Percentiles rank a stretch among this genome's conserved stretches.
These are phyloP conservation scores for Oncorhynchus clarkii DNA, from an alignment of 2,113 vertebrate species.

Conservation along the genomic window DNA sequence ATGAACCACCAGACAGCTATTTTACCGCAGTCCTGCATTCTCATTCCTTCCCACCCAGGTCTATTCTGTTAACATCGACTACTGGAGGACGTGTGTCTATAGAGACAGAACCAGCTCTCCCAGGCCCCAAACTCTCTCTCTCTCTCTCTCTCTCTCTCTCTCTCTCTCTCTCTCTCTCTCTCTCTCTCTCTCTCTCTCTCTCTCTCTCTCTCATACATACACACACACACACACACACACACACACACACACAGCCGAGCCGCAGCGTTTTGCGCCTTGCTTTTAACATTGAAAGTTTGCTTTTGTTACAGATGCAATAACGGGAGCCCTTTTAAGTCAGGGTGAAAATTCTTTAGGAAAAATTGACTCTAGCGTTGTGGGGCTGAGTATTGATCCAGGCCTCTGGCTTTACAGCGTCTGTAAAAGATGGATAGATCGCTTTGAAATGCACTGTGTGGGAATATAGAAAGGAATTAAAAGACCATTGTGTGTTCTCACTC, in stretches of 20 bases:
- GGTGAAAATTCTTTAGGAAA: slow-evolving; percentile 79
- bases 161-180: too few species aligned
- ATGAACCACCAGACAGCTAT: background rate
- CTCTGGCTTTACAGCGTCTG: slow-evolving; percentile 63
- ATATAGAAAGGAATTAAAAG: slow-evolving; percentile 73
- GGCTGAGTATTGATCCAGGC: slow-evolving; percentile 74
- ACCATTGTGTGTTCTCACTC: slow-evolving; percentile 68
- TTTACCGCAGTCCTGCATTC: background rate
- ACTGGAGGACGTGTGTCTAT: slow-evolving; percentile 8
- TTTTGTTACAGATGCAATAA: slow-evolving; percentile 76
- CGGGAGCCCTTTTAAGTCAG: slow-evolving; percentile 77
- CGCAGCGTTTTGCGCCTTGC: slow-evolving; percentile 6
- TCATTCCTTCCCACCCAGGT: background rate
- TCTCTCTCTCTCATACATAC: background rate
- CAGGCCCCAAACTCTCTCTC: background rate
- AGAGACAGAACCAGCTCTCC: background rate
- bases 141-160: too few species aligned
- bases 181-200: too few species aligned
- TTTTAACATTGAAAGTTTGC: slow-evolving; percentile 70
- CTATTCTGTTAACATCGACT: background rate
- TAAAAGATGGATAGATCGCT: slow-evolving; percentile 79
- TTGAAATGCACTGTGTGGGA: slow-evolving; percentile 73
- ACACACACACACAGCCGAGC: background rate
- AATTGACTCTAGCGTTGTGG: slow-evolving; percentile 76
- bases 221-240: slow-evolving; percentile 15